These are phyloP conservation scores for Oscheius sp. DNA, from an alignment of 2,888 invertebrate genomes.

Conservation along the genomic window DNA sequence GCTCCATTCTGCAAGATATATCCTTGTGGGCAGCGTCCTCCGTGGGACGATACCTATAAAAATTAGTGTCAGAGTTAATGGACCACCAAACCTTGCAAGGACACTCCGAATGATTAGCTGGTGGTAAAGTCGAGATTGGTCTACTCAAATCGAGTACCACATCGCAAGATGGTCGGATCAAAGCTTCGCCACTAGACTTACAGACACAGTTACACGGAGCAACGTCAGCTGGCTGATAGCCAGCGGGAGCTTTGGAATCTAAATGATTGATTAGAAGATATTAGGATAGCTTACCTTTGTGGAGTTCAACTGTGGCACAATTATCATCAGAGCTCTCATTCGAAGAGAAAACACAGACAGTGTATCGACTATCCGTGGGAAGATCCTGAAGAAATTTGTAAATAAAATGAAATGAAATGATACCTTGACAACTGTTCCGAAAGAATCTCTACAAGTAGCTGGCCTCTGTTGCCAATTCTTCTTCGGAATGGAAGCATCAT, in stretches of 20 bases:
- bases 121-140: conserved; percentile 61
- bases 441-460: conserved; percentile 59
- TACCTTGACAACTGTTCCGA: conserved; percentile 46
- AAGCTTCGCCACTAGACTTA: conserved; percentile 52
- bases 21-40: conserved; percentile 57
- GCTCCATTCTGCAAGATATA: conserved; percentile 49
- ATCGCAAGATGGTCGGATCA: conserved; percentile 57
- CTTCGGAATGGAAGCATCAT: conserved; percentile 53
- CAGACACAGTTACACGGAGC: conserved; percentile 61
- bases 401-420: not conserved
- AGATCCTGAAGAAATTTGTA: conserved; percentile 35
- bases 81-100: conserved; percentile 41
- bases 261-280: not conserved
- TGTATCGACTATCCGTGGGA: conserved; percentile 60
- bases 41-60: conserved; percentile 46
- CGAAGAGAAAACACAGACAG: conserved; percentile 58
- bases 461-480: conserved; percentile 54
- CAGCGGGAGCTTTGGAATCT: conserved; percentile 57
- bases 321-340: conserved; percentile 53
- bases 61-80: not conserved
- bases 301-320: conserved; percentile 46
- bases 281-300: conserved; percentile 37
- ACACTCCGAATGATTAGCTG: conserved; percentile 59
- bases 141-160: conserved; percentile 48
- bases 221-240: conserved; percentile 39